Conservation (phyloP, 2,888 invertebrate genomes). For the Cantharis nigra region DNA sequence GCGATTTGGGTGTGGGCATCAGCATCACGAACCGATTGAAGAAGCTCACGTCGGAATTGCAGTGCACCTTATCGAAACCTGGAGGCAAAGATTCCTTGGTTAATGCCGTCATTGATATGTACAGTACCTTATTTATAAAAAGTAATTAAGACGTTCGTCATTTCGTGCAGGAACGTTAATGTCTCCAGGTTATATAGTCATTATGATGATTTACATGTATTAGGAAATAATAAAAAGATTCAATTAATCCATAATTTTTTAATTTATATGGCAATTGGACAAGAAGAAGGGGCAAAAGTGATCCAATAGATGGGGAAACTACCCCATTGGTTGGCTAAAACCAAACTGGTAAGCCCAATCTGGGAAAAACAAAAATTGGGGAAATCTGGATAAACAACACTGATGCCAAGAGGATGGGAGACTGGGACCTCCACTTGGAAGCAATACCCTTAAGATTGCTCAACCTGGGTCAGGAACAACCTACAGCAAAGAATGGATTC, state of each 20-base stretch:
- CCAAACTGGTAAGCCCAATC: too few species aligned
- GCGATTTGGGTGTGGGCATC: not conserved
- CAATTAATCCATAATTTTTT: not conserved
- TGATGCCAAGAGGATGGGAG: too few species aligned
- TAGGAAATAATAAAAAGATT: not conserved
- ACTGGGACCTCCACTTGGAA: too few species aligned
- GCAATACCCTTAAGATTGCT: too few species aligned
- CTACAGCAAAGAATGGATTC: too few species aligned
- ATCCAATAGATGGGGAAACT: too few species aligned
- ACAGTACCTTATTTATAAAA: not conserved
- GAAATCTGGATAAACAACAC: too few species aligned
- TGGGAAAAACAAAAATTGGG: too few species aligned
- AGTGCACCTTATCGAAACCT: not conserved
- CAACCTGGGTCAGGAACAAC: too few species aligned
- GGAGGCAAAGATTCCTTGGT: slow-evolving; percentile 5
- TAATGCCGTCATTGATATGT: slow-evolving; percentile 1
- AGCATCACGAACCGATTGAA: not conserved
- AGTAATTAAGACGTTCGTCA: not conserved
- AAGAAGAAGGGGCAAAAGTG: too few species aligned
- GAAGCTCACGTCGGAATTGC: slow-evolving; percentile 3
- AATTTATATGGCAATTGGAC: too few species aligned
- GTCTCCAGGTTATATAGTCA: not conserved
- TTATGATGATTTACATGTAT: not conserved
- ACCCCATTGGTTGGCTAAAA: too few species aligned
- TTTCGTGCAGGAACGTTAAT: not conserved